Base-by-base conservation (phyloP, 37 sponge, comb jelly and placozoan species). In the Dysidea cf. avara region DNA sequence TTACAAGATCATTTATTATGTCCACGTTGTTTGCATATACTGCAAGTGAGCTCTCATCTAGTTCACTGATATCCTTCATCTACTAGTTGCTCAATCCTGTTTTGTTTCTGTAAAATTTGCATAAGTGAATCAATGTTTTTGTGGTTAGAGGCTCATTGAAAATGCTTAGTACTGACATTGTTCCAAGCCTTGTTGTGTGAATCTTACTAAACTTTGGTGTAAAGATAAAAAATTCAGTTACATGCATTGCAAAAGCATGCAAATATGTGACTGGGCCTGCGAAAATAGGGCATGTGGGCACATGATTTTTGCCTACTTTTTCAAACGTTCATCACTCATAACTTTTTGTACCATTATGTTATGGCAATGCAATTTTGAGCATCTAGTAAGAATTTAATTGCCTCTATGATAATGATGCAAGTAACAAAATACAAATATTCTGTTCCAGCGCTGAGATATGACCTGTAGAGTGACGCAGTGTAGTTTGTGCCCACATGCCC, bases 111-210 rank as follows among this genome's bases (percentile, higher is more conserved):
- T 11, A 74, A 1, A 7, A 74, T 61, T 59, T 74, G 62, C 61
- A 21, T 59, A 20, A 74, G 39, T 29, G 31, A n/a, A 3, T 74
- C 46, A 9, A 17, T 6, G 9, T 47, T 46, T 3, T 24, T 14
- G 51, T 74, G 74, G 16, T n/a, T 43, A 3, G 74, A 59, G 17
- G 62, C 7, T 29, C 74, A 46, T 2, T 33, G 30, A 34, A 59
- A 74, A 30, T 74, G 53, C 47, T 59, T 74, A 0, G 74, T 74
- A 11, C 38, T 59, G 0, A 30, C 1, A 17, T 71, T 74, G 56
- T 34, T 74, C 74, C 7, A 74, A 48, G 1, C 62, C 74, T 60
- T 74, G 74, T 33, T 74, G 74, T 40, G 74, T 48, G 32, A 74
- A 74, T 3, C 35, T n/a, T 7, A n/a, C 35, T 3, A 70, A 29